Evolutionary conservation across 2,888 invertebrate genomes (phyloP), one percentile per base, ranked within the genome.

Genomic region (Periphyllus acericola): DNA sequence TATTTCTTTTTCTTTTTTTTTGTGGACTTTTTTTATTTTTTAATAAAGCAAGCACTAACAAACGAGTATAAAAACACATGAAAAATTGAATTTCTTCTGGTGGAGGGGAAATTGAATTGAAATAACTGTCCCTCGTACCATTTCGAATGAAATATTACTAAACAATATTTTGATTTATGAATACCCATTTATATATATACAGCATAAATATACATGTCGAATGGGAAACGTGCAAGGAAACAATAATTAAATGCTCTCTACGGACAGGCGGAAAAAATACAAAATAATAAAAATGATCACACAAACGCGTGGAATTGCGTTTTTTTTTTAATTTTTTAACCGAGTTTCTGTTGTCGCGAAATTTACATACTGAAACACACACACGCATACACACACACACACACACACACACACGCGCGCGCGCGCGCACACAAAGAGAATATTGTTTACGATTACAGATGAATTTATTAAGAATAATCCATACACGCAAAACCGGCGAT

Each of bases 81-180:
- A 72, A 46, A 82, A 83, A 83, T 72, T 72, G 32, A 55, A 83
- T 83, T 40, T 83, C 55, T 72, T 72, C 82, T 82, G 52, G 46
- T 72, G 9, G 19, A 72, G n/a, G 8, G 34, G 72, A 74, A 83
- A 83, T 74, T 14, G 55, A 83, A 72, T 71, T 81, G 82, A 82
- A 82, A 82, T 82, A 72, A 74, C 52, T 21, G 52, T 83, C 52
- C 34, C 34, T 55, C 83, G 34, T 55, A 83, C 34, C 21, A n/a
- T 55, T 55, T 34, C 11, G n/a, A 34, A 83, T 72, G 34, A 83
- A 83, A 55, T 83, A 83, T 72, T 83, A 55, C 55, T 72, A 72
- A 55, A 83, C 72, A 83, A 83, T 72, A 72, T 83, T 83, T 83
- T 83, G 83, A 83, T 83, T 83, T 83, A 83, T 82, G 72, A 82